phyloP scores from a whole-genome alignment of 2,113 vertebrate species.

The Pelmatolapia mariae region DNA sequence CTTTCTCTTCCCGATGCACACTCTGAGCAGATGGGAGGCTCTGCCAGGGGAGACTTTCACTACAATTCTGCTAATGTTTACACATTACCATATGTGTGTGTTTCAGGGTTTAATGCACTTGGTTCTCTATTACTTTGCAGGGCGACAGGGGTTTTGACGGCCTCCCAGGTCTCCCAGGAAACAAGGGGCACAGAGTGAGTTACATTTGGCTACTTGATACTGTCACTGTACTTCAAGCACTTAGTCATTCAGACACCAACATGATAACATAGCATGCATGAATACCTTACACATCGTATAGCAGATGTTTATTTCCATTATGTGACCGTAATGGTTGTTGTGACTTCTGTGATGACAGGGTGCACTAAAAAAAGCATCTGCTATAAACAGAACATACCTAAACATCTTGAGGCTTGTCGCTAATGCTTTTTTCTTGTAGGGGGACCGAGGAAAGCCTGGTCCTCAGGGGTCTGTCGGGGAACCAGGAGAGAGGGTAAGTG shows the following conservation, averaged over 20 bases:
- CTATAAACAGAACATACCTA: constrained; percentile 2
- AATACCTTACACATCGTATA: background rate
- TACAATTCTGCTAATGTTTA: constrained; percentile 54
- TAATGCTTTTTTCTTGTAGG: constrained; percentile 70
- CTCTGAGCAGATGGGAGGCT: constrained; percentile 57
- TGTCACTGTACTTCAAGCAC: background rate
- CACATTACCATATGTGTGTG: constrained; percentile 34
- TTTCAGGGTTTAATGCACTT: constrained; percentile 38
- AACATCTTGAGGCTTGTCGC: background rate
- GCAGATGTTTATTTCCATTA: constrained; percentile 47
- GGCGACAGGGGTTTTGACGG: constrained; percentile 91
- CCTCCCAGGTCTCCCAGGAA: constrained; percentile 84
- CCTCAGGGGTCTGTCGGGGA: constrained; percentile 75
- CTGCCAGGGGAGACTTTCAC: constrained; percentile 47
- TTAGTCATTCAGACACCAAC: background rate
- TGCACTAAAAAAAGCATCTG: constrained; percentile 12
- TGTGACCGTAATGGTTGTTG: constrained; percentile 9
- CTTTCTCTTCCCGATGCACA: constrained; percentile 19
- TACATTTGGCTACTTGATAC: constrained; percentile 6
- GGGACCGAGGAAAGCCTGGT: constrained; percentile 81
- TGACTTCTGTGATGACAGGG: constrained; percentile 8
- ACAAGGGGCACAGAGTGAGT: constrained; percentile 80
- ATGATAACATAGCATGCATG: background rate
- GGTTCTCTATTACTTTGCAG: constrained; percentile 63
- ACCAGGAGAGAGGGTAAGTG: constrained; percentile 77